Conservation (phyloP, 1,140 invertebrate species). For the Scaptomyza montana region DNA sequence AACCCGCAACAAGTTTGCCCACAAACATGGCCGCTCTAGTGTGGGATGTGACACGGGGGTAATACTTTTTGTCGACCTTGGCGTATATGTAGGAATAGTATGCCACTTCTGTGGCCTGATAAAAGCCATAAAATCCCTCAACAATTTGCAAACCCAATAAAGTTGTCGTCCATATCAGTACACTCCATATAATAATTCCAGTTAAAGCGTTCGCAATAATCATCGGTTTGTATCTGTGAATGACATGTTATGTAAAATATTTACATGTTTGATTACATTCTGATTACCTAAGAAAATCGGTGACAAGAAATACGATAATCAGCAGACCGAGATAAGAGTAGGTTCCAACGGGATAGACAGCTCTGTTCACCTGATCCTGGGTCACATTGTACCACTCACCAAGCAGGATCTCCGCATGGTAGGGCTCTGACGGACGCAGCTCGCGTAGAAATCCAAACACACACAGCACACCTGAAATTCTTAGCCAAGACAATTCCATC, state of each 20-base stretch:
- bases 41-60: constrained; percentile 90
- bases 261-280: neutral
- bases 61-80: constrained; percentile 90
- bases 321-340: constrained; percentile 89
- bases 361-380: constrained; percentile 79
- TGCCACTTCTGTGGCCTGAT: constrained; percentile 94
- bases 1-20: constrained; percentile 87
- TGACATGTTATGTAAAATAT: neutral
- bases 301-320: constrained; percentile 90
- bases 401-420: constrained; percentile 89
- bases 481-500: constrained; percentile 85
- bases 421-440: constrained; percentile 91
- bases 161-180: constrained; percentile 89
- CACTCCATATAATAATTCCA: constrained; percentile 89
- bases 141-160: constrained; percentile 87
- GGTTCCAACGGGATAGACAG: constrained; percentile 91
- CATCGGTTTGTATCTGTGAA: constrained; percentile 90
- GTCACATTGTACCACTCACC: constrained; percentile 89
- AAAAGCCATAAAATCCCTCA: constrained; percentile 91
- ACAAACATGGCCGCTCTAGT: constrained; percentile 88
- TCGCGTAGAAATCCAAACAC: constrained; percentile 92
- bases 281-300: constrained; percentile 88
- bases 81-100: constrained; percentile 97
- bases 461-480: constrained; percentile 88
- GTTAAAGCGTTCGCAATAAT: constrained; percentile 90